These are phyloP conservation scores for Amblyjoppa fuscipennis DNA, from an alignment of 2,888 invertebrate species.

Conservation along the genomic window DNA sequence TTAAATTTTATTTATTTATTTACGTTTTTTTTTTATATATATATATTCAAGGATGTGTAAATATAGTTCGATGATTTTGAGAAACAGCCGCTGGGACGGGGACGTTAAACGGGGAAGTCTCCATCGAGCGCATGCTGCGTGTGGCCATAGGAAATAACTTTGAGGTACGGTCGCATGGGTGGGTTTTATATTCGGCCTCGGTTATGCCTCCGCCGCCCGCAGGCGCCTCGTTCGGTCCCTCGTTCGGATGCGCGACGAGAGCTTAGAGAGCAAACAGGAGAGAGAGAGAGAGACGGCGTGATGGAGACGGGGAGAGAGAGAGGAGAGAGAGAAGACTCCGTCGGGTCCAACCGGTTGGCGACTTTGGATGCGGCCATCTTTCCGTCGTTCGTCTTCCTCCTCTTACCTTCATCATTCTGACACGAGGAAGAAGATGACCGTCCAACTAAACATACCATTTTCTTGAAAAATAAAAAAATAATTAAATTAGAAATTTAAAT, in stretches of 20 bases:
- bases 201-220: constrained; percentile 72
- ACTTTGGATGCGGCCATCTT: constrained; percentile 83
- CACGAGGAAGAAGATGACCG: constrained; percentile 28
- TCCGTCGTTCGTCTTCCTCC: constrained; percentile 78
- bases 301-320: neutral
- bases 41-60: neutral
- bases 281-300: constrained; percentile 20
- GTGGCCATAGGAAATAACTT: constrained; percentile 52
- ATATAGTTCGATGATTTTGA: neutral
- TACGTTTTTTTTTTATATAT: neutral
- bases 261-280: constrained; percentile 79
- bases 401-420: constrained; percentile 74
- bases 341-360: constrained; percentile 82
- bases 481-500: neutral
- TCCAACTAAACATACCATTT: neutral
- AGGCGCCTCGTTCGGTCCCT: constrained; percentile 63
- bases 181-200: constrained; percentile 68
- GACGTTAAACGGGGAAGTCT: neutral
- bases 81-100: neutral
- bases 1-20: too few species aligned
- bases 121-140: constrained; percentile 40
- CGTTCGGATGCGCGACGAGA: constrained; percentile 52
- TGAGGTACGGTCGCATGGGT: constrained; percentile 56
- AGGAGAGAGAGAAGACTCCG: constrained; percentile 36
- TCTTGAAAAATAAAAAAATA: neutral